Evolutionary conservation across 2,888 invertebrate species (phyloP).

Genomic region (Lacanobia oleracea): DNA sequence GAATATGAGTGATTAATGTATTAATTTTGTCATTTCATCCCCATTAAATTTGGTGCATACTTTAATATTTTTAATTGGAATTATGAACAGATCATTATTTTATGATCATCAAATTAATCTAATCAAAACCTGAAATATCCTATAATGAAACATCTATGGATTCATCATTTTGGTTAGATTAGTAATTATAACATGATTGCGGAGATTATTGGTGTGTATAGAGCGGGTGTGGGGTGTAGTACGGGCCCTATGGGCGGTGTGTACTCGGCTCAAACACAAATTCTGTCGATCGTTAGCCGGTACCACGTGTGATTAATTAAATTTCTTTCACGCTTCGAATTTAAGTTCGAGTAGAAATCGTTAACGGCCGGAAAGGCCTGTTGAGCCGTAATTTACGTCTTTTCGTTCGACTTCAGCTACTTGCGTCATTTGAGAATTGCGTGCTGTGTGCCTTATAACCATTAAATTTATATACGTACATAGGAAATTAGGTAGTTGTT

Average conservation of each 20-base stretch:
- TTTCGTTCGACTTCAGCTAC: conserved; percentile 81
- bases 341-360: conserved; percentile 85
- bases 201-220: conserved; percentile 51
- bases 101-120: conserved; percentile 31
- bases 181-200: conserved; percentile 55
- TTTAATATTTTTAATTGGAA: conserved; percentile 45
- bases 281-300: conserved; percentile 64
- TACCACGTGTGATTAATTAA: conserved; percentile 87
- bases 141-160: too few relatives aligned
- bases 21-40: conserved; percentile 55
- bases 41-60: conserved; percentile 42
- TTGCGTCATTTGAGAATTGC: conserved; percentile 87
- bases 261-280: conserved; percentile 57
- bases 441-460: conserved; percentile 84
- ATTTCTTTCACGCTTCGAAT: conserved; percentile 88
- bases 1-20: conserved; percentile 65
- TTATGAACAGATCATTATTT: conserved; percentile 35
- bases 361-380: conserved; percentile 88
- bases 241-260: conserved; percentile 40
- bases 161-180: conserved; percentile 47
- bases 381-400: conserved; percentile 88
- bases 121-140: conserved; percentile 12
- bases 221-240: conserved; percentile 21
- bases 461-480: conserved; percentile 87
- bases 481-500: conserved; percentile 88